Conservation (phyloP, 2,888 invertebrate species). For the Argyra leucocephala region DNA sequence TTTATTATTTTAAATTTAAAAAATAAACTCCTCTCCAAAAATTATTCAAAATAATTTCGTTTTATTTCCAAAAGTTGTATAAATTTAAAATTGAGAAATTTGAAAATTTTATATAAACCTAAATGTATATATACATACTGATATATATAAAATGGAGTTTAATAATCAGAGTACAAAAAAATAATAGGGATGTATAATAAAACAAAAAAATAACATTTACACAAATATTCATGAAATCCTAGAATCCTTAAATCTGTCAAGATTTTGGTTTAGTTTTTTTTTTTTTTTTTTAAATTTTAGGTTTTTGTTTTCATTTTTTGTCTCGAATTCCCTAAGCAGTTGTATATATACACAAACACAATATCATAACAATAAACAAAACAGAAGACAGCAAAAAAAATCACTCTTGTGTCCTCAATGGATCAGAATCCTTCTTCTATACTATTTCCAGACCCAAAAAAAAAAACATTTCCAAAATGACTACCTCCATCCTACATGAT, state of each 20-base stretch:
- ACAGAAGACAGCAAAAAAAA: background rate
- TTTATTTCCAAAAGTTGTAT: too few relatives aligned
- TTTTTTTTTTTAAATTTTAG: background rate
- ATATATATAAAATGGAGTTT: background rate
- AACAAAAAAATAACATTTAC: too few relatives aligned
- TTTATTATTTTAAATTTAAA: too few relatives aligned
- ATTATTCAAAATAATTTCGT: too few relatives aligned
- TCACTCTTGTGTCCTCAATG: background rate
- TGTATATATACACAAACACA: background rate
- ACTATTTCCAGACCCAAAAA: background rate
- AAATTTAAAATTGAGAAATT: too few relatives aligned
- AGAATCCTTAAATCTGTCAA: conserved; percentile 6
- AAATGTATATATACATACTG: background rate
- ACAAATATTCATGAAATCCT: background rate
- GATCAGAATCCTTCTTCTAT: background rate
- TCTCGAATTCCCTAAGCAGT: background rate
- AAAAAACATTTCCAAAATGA: background rate
- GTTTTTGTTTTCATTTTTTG: background rate
- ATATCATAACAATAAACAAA: too few relatives aligned
- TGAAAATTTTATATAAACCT: background rate
- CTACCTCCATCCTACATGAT: too few relatives aligned
- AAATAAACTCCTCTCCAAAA: too few relatives aligned
- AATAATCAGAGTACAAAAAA: background rate
- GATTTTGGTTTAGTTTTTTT: background rate
- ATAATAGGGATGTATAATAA: background rate